Evolutionary conservation across 2,888 invertebrate species (phyloP).

Genomic region (Stegophylla sp.): DNA sequence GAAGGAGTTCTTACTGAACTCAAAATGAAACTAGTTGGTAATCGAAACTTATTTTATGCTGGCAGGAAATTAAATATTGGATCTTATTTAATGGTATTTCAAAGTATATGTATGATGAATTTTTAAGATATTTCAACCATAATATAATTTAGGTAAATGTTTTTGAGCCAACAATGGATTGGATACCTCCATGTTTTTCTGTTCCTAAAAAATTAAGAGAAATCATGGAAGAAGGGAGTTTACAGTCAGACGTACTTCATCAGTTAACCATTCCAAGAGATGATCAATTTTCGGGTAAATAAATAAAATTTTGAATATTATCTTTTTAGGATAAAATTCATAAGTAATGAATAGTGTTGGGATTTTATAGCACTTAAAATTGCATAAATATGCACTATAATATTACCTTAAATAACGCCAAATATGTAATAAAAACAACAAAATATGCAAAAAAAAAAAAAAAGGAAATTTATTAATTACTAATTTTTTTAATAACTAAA

Average conservation of each 20-base stretch:
- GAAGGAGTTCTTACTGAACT: slow-evolving; percentile 82
- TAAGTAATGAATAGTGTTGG: no score
- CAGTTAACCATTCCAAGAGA: slow-evolving; percentile 42
- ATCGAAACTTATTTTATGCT: slow-evolving; percentile 84
- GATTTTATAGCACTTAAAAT: no score
- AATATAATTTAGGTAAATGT: slow-evolving; percentile 40
- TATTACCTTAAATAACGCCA: no score
- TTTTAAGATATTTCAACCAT: not conserved
- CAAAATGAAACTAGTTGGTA: slow-evolving; percentile 77
- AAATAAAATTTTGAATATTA: not conserved
- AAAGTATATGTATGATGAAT: not conserved
- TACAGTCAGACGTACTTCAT: slow-evolving; percentile 41
- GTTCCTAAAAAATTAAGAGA: slow-evolving; percentile 52
- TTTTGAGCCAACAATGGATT: slow-evolving; percentile 53
- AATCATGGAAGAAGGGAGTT: slow-evolving; percentile 25
- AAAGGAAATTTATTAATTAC: no score
- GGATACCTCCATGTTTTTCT: slow-evolving; percentile 60
- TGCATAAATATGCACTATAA: no score
- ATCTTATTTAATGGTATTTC: slow-evolving; percentile 60
- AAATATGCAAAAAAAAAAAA: no score
- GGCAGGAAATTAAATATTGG: slow-evolving; percentile 65
- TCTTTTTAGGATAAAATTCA: no score
- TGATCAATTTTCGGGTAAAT: slow-evolving; percentile 55
- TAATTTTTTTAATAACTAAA: no score
- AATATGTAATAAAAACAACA: no score